These are phyloP conservation scores for Sebastes minor DNA, from an alignment of 2,797 vertebrate genomes.

Conservation along the genomic window DNA sequence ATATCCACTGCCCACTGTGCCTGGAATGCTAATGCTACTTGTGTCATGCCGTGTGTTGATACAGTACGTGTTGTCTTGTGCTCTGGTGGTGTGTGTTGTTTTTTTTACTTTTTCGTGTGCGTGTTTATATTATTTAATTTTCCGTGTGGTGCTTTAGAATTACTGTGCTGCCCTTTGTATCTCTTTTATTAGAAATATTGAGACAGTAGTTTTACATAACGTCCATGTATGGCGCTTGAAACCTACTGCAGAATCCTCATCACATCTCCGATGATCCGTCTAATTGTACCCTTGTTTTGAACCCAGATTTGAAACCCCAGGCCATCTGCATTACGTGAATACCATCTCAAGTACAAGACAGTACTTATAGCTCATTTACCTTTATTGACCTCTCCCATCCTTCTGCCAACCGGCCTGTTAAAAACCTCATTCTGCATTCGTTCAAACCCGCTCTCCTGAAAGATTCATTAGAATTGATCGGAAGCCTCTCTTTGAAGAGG, in stretches of 20 bases:
- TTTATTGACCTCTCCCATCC: constrained; percentile 70
- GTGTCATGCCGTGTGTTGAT: constrained; percentile 58
- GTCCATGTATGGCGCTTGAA: background rate
- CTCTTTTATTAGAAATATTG: background rate
- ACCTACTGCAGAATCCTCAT: background rate
- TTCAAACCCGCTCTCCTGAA: constrained; percentile 71
- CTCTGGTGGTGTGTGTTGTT: constrained; percentile 32
- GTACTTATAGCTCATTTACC: constrained; percentile 73
- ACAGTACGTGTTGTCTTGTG: constrained; percentile 39
- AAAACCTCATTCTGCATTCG: constrained; percentile 74
- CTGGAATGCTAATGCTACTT: constrained; percentile 65
- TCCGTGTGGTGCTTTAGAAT: constrained; percentile 35
- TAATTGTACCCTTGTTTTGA: constrained; percentile 25
- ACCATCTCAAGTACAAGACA: constrained; percentile 56
- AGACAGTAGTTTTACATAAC: background rate
- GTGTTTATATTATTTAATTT: constrained; percentile 13
- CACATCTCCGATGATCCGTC: background rate
- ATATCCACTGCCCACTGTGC: constrained; percentile 70
- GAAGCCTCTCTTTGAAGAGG: constrained; percentile 74
- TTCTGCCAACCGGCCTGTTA: constrained; percentile 67
- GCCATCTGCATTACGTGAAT: constrained; percentile 51
- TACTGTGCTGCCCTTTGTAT: background rate
- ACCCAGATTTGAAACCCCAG: constrained; percentile 27
- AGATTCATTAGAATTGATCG: constrained; percentile 82
- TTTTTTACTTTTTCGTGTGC: background rate